Evolutionary conservation across 2,797 vertebrate species (phyloP).

Genomic region (Stomatorhinus walkeri): DNA sequence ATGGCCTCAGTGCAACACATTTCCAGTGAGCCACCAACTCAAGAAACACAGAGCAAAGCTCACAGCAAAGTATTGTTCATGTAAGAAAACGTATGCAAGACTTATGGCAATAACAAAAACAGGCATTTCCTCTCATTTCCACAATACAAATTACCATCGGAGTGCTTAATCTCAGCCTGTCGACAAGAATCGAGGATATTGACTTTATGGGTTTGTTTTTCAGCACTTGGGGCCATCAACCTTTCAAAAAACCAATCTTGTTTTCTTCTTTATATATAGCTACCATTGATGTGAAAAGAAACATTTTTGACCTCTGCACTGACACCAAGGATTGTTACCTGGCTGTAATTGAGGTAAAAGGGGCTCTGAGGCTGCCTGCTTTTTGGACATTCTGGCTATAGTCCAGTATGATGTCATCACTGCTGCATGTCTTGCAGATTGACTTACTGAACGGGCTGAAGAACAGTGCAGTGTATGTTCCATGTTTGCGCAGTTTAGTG

Average conservation of each 20-base stretch:
- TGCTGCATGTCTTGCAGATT: background rate
- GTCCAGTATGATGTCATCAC: background rate
- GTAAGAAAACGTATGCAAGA: background rate
- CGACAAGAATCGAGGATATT: background rate
- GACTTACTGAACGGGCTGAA: background rate
- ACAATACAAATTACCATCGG: background rate
- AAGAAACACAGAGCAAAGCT: background rate
- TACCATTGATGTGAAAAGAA: slow-evolving; percentile 95
- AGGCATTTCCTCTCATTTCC: background rate
- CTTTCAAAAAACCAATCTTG: background rate
- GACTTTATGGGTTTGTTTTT: background rate
- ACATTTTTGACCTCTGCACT: slow-evolving; percentile 97
- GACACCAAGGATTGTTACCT: slow-evolving; percentile 98
- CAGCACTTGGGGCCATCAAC: background rate
- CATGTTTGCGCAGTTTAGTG: background rate
- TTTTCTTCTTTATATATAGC: slow-evolving; percentile 59
- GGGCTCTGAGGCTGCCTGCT: background rate
- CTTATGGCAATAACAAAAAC: background rate
- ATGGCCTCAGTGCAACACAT: background rate
- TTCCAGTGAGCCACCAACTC: background rate
- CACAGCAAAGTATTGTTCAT: background rate
- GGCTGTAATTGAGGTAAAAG: slow-evolving; percentile 90
- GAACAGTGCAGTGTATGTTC: background rate
- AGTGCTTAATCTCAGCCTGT: background rate
- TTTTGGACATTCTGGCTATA: background rate